Conservation (phyloP, 2,888 invertebrate genomes). For the Molorchus minor region DNA sequence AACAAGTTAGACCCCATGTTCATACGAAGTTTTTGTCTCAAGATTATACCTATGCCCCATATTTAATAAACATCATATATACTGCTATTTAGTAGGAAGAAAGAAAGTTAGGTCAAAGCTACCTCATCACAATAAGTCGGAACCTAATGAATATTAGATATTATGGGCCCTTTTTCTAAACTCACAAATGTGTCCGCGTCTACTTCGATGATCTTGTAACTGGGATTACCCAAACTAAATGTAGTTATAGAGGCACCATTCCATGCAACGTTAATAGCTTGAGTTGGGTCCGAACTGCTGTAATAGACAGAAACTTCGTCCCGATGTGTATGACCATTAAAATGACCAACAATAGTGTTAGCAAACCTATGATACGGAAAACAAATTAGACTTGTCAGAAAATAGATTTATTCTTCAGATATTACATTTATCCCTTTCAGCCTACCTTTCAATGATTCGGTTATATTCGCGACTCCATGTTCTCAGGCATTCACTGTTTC, state of each 20-base stretch:
- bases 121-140: too few relatives aligned
- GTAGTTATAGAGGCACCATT: conserved; percentile 85
- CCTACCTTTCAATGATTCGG: conserved; percentile 73
- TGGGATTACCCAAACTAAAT: conserved; percentile 74
- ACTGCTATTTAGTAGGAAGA: too few relatives aligned
- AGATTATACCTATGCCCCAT: too few relatives aligned
- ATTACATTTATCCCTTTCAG: too few relatives aligned
- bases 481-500: conserved; percentile 71
- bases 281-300: conserved; percentile 62
- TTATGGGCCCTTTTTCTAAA: too few relatives aligned
- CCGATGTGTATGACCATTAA: conserved; percentile 83
- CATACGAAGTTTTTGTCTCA: too few relatives aligned
- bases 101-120: too few relatives aligned
- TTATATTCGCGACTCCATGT: conserved; percentile 78
- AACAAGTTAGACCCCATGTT: too few relatives aligned
- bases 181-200: conserved; percentile 49
- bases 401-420: too few relatives aligned
- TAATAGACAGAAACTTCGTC: conserved; percentile 81
- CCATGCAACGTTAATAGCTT: conserved; percentile 77
- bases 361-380: conserved; percentile 68
- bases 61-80: too few relatives aligned
- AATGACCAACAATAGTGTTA: conserved; percentile 83
- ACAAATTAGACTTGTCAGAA: too few relatives aligned
- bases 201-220: conserved; percentile 49
- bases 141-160: too few relatives aligned